Percentiles rank a stretch among this genome's conserved stretches.
These are phyloP conservation scores for Machaerirhynchus nigripectus DNA, from an alignment of 2,113 vertebrate species.

Conservation along the genomic window DNA sequence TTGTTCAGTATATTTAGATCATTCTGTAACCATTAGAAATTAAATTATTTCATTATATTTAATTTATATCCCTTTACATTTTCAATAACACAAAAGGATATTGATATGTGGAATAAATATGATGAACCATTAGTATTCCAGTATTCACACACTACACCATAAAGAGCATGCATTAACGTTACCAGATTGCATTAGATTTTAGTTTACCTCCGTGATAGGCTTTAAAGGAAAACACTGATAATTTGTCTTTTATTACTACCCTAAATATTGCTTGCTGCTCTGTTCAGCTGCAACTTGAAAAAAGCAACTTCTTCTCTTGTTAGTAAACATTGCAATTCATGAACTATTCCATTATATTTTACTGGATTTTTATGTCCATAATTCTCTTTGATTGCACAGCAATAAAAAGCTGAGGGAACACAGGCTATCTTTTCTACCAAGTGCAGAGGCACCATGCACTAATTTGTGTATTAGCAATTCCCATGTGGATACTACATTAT, in stretches of 20 bases:
- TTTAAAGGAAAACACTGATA: slow-evolving; percentile 39
- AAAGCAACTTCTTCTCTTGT: background rate
- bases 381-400: slow-evolving; percentile 49
- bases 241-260: slow-evolving; percentile 31
- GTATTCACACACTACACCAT: background rate
- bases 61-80: slow-evolving; percentile 51
- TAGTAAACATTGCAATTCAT: slow-evolving; percentile 17
- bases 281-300: background rate
- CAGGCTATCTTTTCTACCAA: slow-evolving; percentile 47
- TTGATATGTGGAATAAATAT: slow-evolving; percentile 28
- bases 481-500: slow-evolving; percentile 57
- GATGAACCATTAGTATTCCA: slow-evolving; percentile 27
- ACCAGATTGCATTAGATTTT: slow-evolving; percentile 11
- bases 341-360: slow-evolving; percentile 43
- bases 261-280: background rate
- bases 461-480: slow-evolving; percentile 71
- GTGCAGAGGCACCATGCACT: slow-evolving; percentile 39
- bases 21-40: slow-evolving; percentile 58
- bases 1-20: slow-evolving; percentile 56
- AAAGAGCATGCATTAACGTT: background rate
- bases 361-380: slow-evolving; percentile 27
- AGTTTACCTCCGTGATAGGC: background rate
- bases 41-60: slow-evolving; percentile 61
- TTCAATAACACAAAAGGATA: slow-evolving; percentile 51
- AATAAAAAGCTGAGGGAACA: slow-evolving; percentile 57